A percentile compares a stretch with the other conserved stretches of the same genome.
phyloP scores from a whole-genome alignment of 23 tunicate genomes.

The Ciona savignyi region DNA sequence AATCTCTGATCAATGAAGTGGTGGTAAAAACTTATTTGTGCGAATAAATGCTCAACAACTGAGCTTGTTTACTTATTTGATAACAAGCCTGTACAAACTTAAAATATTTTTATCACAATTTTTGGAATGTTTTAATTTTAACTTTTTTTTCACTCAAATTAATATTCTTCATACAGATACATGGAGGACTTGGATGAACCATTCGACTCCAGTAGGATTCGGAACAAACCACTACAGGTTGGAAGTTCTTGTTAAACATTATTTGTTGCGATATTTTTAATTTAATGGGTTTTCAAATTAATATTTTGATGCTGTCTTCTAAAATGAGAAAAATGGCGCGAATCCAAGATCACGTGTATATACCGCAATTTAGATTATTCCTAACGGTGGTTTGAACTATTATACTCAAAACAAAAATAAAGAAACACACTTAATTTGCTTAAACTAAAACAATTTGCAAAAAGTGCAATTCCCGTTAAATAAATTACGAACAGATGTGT shows the following conservation, averaged over 20 bases:
- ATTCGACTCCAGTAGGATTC: slow-evolving; percentile 68
- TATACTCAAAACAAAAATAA: too few relatives aligned
- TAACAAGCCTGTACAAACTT: neutral
- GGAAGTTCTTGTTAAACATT: neutral
- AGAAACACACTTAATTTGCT: too few relatives aligned
- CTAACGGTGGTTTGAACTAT: too few relatives aligned
- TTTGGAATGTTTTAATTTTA: neutral
- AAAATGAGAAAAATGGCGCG: too few relatives aligned
- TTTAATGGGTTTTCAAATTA: neutral
- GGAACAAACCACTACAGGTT: slow-evolving; percentile 37
- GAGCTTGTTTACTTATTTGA: neutral
- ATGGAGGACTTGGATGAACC: slow-evolving; percentile 87
- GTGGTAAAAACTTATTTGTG: too few relatives aligned
- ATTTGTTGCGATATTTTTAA: neutral
- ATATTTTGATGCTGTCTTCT: neutral
- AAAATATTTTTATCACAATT: neutral
- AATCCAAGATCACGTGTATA: too few relatives aligned
- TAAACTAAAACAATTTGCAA: too few relatives aligned
- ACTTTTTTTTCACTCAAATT: neutral
- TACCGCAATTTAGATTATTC: too few relatives aligned
- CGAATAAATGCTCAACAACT: too few relatives aligned
- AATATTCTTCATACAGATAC: slow-evolving; percentile 16
- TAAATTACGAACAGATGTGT: too few relatives aligned
- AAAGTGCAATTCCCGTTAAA: neutral
- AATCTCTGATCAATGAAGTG: too few relatives aligned